Conservation (phyloP, 1,140 invertebrate genomes). For the Drosophila ercepeae region DNA sequence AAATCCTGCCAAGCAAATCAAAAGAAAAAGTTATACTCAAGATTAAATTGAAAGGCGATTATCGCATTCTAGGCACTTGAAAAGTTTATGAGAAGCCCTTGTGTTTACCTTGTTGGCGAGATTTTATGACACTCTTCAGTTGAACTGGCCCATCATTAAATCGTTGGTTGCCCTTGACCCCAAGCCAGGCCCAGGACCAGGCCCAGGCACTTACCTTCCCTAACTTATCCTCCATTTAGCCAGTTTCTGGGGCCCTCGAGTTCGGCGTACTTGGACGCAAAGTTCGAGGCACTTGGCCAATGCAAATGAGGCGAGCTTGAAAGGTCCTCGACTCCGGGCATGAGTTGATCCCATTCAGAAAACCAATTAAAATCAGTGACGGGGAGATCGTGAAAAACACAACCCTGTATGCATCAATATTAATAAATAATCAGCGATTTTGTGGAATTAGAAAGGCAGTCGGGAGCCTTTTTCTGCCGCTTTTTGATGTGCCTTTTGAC, state of each 20-base stretch:
- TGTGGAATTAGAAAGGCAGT: background rate
- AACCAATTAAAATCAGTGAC: slow-evolving; percentile 41
- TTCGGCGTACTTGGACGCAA: slow-evolving; percentile 23
- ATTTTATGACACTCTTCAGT: slow-evolving; percentile 38
- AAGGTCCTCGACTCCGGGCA: slow-evolving; percentile 16
- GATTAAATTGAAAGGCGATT: slow-evolving; percentile 39
- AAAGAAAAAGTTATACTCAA: slow-evolving; percentile 10
- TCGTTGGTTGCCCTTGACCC: slow-evolving; percentile 24
- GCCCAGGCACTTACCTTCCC: slow-evolving; percentile 18
- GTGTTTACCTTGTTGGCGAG: slow-evolving; percentile 14
- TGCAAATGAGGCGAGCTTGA: slow-evolving; percentile 33
- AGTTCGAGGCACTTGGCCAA: slow-evolving; percentile 31
- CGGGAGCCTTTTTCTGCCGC: background rate
- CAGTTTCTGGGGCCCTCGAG: slow-evolving; percentile 13
- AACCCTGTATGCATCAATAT: slow-evolving; percentile 14
- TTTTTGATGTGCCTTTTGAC: slow-evolving; percentile 6
- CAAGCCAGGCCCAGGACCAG: too few species aligned
- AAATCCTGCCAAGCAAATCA: slow-evolving; percentile 10
- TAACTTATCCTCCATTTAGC: slow-evolving; percentile 4
- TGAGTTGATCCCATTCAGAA: background rate
- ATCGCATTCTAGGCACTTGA: slow-evolving; percentile 16
- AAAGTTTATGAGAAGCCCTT: slow-evolving; percentile 29
- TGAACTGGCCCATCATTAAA: slow-evolving; percentile 14
- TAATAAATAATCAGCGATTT: slow-evolving; percentile 30
- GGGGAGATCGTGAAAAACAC: background rate